Base-by-base conservation (phyloP, 2,888 invertebrate species). In the Encarsia formosa region DNA sequence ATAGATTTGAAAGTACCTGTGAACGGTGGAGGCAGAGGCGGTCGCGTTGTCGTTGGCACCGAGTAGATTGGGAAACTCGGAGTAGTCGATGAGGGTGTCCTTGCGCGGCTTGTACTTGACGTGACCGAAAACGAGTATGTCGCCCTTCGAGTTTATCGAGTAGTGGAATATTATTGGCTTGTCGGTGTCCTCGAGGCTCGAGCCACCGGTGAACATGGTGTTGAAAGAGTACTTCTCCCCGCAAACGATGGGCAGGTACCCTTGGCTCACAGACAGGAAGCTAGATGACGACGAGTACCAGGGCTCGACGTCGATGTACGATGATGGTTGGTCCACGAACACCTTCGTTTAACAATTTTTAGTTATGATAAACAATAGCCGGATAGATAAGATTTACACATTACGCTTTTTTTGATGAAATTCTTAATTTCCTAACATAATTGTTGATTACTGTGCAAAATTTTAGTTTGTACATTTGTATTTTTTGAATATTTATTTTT, bases 161-260 rank as follows among this genome's bases (percentile, higher is more conserved):
- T 71, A 72, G 43, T 70, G 67, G 34, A 73, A 73, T 8, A 66
- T 65, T 15, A 71, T 63, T 4, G 71, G 61, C 22, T 67, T 65
- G 23, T 59, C 58, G 16, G 44, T 49, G n/a, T 22, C 22, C 4
- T 22, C 48, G 19, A 41, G 31, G 35, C 60, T 62, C 4, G 57
- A 32, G 5, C 67, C 64, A 22, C 66, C 65, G 5, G 72, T 72
- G 52, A 71, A 73, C 71, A 72, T 71, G 1, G 72, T 70, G 55
- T 70, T 71, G 60, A 73, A 73, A 0, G 73, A 69, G 51, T 72
- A 72, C 24, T 70, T 72, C 53, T 73, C 72, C 2, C 71, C 70
- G 52, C 73, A 73, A 11, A 68, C 59, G 13, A 72, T 66, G 3
- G 72, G 68, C 39, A 70, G 71, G 40, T 69, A 65, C 13, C 71